phyloP scores from a whole-genome alignment of 1,140 invertebrate species.

The Stegodyphus dumicola region DNA sequence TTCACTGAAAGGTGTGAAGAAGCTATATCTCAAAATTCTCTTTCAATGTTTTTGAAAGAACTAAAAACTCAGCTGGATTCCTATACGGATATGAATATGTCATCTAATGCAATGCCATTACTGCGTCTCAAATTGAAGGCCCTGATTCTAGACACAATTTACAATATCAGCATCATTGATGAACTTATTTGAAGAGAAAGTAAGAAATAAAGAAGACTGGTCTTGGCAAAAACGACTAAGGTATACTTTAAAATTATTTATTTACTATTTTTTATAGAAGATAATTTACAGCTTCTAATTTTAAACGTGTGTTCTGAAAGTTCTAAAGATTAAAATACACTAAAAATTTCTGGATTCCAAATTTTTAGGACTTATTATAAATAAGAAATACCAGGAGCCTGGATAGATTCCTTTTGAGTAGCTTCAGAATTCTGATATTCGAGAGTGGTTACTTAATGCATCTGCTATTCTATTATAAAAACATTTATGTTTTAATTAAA shows the following conservation, averaged over 20 bases:
- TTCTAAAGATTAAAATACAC: no score
- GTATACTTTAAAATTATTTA: slow-evolving; percentile 68
- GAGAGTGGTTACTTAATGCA: no score
- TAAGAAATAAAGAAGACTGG: slow-evolving; percentile 77
- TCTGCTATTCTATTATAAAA: no score
- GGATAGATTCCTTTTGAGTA: no score
- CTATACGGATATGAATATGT: slow-evolving; percentile 73
- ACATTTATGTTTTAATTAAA: no score
- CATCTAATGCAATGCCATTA: slow-evolving; percentile 62
- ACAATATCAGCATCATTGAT: slow-evolving; percentile 86
- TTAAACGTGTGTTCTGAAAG: no score
- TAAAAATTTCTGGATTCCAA: no score
- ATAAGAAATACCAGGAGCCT: no score
- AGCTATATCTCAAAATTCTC: slow-evolving; percentile 76
- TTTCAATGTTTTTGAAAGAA: slow-evolving; percentile 72
- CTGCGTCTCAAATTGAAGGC: slow-evolving; percentile 78
- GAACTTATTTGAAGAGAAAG: slow-evolving; percentile 78
- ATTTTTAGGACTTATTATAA: no score
- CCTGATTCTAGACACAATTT: slow-evolving; percentile 93
- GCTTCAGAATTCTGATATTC: no score
- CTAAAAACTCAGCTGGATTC: slow-evolving; percentile 74
- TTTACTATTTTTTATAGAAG: no score
- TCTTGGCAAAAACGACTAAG: slow-evolving; percentile 95
- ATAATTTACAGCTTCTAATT: no score
- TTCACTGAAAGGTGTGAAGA: slow-evolving; percentile 88